Evolutionary conservation across 2,888 invertebrate species (phyloP).

Genomic region (Dasypolia templi): DNA sequence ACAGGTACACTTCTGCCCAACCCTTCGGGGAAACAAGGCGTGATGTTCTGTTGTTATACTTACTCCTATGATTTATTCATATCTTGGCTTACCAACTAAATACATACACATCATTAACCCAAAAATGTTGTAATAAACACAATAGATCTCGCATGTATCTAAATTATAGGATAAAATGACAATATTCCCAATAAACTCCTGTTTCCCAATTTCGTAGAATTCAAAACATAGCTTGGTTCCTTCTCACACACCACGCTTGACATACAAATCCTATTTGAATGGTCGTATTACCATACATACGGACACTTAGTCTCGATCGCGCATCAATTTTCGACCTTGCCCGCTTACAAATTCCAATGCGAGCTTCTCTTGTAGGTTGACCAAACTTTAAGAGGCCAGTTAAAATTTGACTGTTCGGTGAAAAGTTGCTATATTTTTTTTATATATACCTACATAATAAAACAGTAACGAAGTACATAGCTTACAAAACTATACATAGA

Average conservation of each 20-base stretch:
- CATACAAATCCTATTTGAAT: constrained; percentile 76
- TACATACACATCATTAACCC: background rate
- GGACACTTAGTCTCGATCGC: constrained; percentile 64
- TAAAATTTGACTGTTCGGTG: background rate
- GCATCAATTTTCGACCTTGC: constrained; percentile 74
- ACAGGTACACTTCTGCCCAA: too few relatives aligned
- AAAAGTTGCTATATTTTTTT: background rate
- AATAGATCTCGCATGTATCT: background rate
- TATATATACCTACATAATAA: too few relatives aligned
- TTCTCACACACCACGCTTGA: constrained; percentile 68
- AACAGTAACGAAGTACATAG: too few relatives aligned
- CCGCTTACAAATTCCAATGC: constrained; percentile 66
- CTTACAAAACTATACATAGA: too few relatives aligned
- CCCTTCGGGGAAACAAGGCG: too few relatives aligned
- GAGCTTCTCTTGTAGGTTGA: constrained; percentile 58
- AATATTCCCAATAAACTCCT: background rate
- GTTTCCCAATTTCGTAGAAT: background rate
- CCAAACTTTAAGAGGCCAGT: constrained; percentile 24
- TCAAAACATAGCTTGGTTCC: constrained; percentile 40
- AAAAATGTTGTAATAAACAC: background rate
- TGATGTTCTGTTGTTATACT: too few relatives aligned
- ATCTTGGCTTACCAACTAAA: background rate
- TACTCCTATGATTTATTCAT: background rate
- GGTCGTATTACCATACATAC: constrained; percentile 63
- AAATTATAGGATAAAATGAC: background rate